Evolutionary conservation across 2,888 invertebrate genomes (phyloP), one percentile per base, ranked within the genome.

Genomic region (Caenorhabditis afra): DNA sequence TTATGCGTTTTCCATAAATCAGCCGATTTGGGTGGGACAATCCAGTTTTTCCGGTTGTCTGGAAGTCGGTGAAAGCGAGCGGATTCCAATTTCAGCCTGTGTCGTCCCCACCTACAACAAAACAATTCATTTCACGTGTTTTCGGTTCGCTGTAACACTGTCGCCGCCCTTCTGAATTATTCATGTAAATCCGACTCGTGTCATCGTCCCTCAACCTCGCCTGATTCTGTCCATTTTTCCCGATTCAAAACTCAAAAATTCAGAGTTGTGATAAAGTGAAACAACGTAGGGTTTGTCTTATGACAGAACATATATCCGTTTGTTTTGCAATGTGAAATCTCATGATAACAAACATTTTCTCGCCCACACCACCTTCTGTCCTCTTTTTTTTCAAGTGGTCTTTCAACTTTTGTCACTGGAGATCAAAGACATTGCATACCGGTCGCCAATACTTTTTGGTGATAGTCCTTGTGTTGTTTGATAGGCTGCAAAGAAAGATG

Each of bases 371-470:
- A 53, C 4, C 22, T 71, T 50, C 62, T 53, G 29, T 44, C 20
- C 14, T 49, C 22, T 35, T 18, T 5, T 20, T 57, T 41, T 47
- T 14, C 41, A 3, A 11, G 49, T 64, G 73, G 73, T 73, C 73
- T 73, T 57, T 73, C 73, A 73, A 73, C 73, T 73, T 58, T 29
- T 58, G 39, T 64, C 39, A 55, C 22, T 50, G 50, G 57, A 73
- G 64, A 58, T 64, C 57, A 55, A 29, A 22, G 62, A 73, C 57
- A 61, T 29, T 45, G 12, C 29, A 68, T 64, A 64, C 64, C 64
- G 58, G 73, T 73, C 64, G 39, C 55, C 49, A 55, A 58, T 73
- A 50, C 55, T 62, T n/a, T 49, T 62, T 61, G 41, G n/a, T 20
- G 14, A 53, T 52, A 45, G 53, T 70, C 37, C 7, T 29, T 29